These are phyloP conservation scores for Trichonephila clavipes DNA, from an alignment of 1,140 invertebrate genomes.

Conservation along the genomic window DNA sequence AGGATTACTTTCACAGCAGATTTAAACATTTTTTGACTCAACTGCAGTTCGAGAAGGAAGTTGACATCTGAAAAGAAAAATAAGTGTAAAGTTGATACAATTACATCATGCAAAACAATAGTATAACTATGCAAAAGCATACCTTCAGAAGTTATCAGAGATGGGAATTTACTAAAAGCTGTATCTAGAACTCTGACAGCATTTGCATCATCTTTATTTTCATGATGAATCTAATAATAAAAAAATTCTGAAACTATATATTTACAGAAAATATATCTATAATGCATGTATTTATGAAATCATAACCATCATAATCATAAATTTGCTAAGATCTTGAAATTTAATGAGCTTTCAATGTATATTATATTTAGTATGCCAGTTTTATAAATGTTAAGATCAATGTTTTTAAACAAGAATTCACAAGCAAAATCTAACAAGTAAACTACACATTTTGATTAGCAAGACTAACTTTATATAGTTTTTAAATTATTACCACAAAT, in stretches of 20 bases:
- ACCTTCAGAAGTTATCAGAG: constrained; percentile 82
- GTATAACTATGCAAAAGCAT: not conserved
- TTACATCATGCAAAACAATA: not conserved
- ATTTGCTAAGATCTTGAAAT: too few relatives aligned
- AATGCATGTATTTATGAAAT: not conserved
- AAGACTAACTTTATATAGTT: not conserved
- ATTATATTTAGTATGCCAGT: too few relatives aligned
- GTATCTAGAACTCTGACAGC: constrained; percentile 89
- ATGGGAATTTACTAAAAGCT: constrained; percentile 84
- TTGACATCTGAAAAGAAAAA: constrained; percentile 57
- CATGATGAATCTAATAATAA: constrained; percentile 84
- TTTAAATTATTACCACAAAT: not conserved
- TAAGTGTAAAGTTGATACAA: not conserved
- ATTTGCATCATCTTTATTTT: constrained; percentile 85
- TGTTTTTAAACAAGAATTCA: too few relatives aligned
- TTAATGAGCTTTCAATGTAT: too few relatives aligned
- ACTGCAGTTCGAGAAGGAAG: constrained; percentile 65
- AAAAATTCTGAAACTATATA: not conserved
- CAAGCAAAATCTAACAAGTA: not conserved
- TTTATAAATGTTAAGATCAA: too few relatives aligned
- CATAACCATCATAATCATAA: not conserved
- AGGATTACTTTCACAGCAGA: constrained; percentile 57
- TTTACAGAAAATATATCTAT: not conserved
- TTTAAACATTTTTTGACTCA: constrained; percentile 54
- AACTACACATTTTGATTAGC: not conserved